Conservation (phyloP, 2,113 vertebrate species). For the Anguilla japonica region DNA sequence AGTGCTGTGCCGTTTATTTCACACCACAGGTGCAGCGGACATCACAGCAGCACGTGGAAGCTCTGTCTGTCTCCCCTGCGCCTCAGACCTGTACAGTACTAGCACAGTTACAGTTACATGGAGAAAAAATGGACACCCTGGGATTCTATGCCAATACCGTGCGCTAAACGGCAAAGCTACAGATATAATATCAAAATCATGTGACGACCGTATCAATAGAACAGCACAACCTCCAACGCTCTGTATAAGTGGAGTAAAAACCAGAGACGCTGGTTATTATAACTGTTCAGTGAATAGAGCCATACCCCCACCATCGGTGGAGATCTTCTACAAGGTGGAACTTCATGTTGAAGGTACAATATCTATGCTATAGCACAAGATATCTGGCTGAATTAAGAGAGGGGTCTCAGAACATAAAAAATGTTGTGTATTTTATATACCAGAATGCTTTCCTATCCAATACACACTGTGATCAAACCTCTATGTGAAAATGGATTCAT, state of each 20-base stretch:
- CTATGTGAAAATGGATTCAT: not conserved
- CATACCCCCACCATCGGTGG: slow-evolving; percentile 35
- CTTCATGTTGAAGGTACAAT: slow-evolving; percentile 35
- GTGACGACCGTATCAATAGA: not conserved
- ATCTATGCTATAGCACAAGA: not conserved
- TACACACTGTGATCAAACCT: not conserved
- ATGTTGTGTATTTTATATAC: not conserved
- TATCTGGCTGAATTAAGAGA: not conserved
- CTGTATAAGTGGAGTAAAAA: slow-evolving; percentile 15
- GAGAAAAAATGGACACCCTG: not conserved
- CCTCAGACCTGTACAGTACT: not conserved
- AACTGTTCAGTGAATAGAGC: not conserved
- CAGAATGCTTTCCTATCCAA: not conserved
- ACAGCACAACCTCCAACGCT: not conserved
- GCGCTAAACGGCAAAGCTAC: fast-evolving
- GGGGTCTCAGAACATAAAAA: not conserved
- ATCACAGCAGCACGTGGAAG: not conserved
- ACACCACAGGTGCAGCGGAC: not conserved
- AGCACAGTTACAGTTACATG: not conserved
- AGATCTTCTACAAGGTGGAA: not conserved
- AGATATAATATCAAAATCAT: not conserved
- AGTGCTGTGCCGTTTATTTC: not conserved
- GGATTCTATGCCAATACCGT: slow-evolving; percentile 1
- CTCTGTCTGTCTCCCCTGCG: slow-evolving; percentile 10
- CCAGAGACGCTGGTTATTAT: slow-evolving; percentile 40